phyloP scores from a whole-genome alignment of 2,113 vertebrate genomes.

The Pandion haliaetus region DNA sequence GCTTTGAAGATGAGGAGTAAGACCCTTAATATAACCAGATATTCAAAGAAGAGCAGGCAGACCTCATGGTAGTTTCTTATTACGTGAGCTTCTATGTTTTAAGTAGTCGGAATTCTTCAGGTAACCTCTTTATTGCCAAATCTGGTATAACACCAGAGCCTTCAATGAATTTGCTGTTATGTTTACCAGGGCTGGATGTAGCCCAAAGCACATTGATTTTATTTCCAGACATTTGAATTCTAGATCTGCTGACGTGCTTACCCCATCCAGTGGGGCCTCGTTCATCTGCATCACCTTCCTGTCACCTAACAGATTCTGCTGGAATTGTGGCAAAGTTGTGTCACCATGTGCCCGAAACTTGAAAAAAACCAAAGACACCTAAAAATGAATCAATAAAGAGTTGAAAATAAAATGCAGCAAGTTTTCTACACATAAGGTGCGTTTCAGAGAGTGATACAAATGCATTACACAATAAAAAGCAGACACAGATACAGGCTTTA shows the following conservation, averaged over 20 bases:
- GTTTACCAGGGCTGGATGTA: neutral
- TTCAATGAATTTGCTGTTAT: neutral
- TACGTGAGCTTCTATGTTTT: neutral
- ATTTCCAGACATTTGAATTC: neutral
- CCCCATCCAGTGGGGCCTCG: fast-evolving
- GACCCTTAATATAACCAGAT: neutral
- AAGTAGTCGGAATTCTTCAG: neutral
- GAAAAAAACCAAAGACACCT: neutral
- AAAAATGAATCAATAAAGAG: neutral
- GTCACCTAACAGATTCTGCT: neutral
- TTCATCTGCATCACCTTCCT: neutral
- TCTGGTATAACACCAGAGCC: neutral
- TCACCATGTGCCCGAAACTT: neutral
- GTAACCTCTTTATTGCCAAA: neutral
- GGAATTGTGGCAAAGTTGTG: neutral
- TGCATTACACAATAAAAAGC: neutral
- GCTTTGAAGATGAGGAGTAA: neutral
- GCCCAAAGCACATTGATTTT: neutral
- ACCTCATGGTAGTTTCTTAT: neutral
- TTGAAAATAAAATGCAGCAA: neutral
- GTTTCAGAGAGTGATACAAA: neutral
- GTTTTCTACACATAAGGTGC: neutral
- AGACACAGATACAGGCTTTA: neutral
- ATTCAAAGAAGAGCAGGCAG: neutral
- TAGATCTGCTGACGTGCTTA: neutral